Percentiles rank a stretch among this genome's conserved stretches.
phyloP scores from a whole-genome alignment of 2,113 vertebrate species.

The Typhlomys cinereus region DNA sequence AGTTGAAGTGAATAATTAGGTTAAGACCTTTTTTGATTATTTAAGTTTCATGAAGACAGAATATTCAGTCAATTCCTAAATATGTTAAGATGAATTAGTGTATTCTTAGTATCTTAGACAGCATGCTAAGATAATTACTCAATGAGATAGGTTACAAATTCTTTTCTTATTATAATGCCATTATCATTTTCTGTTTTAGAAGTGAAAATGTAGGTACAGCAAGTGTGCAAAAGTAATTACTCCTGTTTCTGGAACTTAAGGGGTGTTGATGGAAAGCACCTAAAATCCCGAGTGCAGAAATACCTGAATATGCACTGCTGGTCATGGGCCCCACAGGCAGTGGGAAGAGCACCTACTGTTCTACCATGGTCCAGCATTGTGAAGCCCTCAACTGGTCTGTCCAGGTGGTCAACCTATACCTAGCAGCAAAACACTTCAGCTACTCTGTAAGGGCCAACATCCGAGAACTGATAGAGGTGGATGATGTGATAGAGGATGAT shows the following conservation, averaged over 20 bases:
- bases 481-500: slow-evolving; percentile 97
- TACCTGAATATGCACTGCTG: no score
- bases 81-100: slow-evolving; percentile 1
- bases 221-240: no score
- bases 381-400: slow-evolving; percentile 91
- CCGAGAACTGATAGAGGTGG: slow-evolving; percentile 96
- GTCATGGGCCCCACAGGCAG: no score
- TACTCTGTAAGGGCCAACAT: slow-evolving; percentile 98
- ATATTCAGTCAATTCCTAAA: neutral
- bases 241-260: no score
- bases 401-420: slow-evolving; percentile 96
- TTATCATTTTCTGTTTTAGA: neutral
- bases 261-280: no score
- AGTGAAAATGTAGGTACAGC: slow-evolving; percentile 36
- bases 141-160: slow-evolving; percentile 22
- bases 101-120: slow-evolving; percentile 20
- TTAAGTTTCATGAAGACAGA: neutral
- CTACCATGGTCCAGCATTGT: slow-evolving; percentile 94
- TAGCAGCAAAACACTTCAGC: slow-evolving; percentile 94
- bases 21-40: neutral
- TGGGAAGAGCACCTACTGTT: slow-evolving; percentile 99
- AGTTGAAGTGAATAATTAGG: neutral
- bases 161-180: neutral
- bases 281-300: no score
- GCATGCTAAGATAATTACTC: slow-evolving; percentile 7